These are phyloP conservation scores for Vannuccia rotundouncinata DNA, from an alignment of 2,888 invertebrate species.

Conservation along the genomic window DNA sequence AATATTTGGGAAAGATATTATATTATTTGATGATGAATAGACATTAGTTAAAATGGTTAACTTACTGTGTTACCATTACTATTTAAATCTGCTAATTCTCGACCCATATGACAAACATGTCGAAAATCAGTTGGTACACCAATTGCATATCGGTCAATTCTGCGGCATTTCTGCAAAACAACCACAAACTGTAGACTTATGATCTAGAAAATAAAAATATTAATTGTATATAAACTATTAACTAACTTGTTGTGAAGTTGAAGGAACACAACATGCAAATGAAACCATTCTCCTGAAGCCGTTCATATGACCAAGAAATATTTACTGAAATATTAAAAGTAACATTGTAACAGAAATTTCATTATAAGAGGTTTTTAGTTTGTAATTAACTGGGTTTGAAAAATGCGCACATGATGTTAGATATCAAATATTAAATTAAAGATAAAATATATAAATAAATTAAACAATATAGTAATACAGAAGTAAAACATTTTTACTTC, in stretches of 20 bases:
- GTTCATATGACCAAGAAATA: constrained; percentile 16
- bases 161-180: not conserved
- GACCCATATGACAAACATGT: constrained; percentile 15
- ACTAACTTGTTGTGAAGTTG: constrained; percentile 4
- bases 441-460: too few relatives aligned
- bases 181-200: not conserved
- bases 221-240: not conserved
- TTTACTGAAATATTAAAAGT: not conserved
- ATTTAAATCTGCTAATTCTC: not conserved
- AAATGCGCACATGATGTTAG: too few relatives aligned
- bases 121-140: not conserved
- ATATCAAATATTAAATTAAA: too few relatives aligned
- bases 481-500: too few relatives aligned
- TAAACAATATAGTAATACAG: too few relatives aligned
- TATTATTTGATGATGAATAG: not conserved
- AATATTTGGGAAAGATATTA: not conserved
- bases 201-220: too few relatives aligned
- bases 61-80: not conserved
- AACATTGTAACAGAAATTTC: too few relatives aligned
- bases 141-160: constrained; percentile 17
- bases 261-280: constrained; percentile 7
- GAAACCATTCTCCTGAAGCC: constrained; percentile 21
- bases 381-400: too few relatives aligned
- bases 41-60: not conserved
- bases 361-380: too few relatives aligned